A percentile compares a stretch with the other conserved stretches of the same genome.
phyloP scores from a whole-genome alignment of 2,113 vertebrate genomes.

The Platysternon megacephalum region DNA sequence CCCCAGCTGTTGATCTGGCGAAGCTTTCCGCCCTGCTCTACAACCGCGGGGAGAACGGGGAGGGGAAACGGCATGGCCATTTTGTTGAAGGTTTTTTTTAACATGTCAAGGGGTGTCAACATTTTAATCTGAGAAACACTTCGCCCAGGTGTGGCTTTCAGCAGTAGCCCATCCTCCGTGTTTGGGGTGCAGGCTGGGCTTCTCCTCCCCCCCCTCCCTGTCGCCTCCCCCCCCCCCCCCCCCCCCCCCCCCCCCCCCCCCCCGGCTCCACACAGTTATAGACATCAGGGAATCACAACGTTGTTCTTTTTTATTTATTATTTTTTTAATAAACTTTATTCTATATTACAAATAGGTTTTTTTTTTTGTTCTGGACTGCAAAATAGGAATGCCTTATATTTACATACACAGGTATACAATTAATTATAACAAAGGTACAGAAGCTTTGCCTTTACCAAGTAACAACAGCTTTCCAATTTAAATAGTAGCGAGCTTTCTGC shows the following conservation, averaged over 20 bases:
- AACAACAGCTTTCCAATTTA: conserved; percentile 96
- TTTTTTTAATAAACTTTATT: conserved; percentile 99
- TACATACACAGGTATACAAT: conserved; percentile 99
- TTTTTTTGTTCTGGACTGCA: conserved; percentile 99
- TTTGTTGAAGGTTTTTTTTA: too few species aligned
- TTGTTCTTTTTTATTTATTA: conserved; percentile 81
- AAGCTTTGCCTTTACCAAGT: conserved; percentile 98
- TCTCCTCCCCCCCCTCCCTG: neutral
- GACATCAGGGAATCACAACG: conserved; percentile 44
- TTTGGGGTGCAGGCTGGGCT: neutral
- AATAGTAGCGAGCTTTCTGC: conserved; percentile 79
- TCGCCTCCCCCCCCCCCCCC: fast-evolving
- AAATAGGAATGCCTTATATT: conserved; percentile 99
- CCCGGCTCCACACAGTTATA: neutral
- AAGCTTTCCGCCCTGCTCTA: too few species aligned
- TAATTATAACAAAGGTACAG: conserved; percentile 99
- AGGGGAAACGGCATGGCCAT: too few species aligned
- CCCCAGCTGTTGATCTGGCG: too few species aligned
- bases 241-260: too few species aligned
- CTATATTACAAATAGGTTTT: conserved; percentile 99
- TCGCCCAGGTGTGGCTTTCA: too few species aligned
- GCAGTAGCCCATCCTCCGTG: neutral
- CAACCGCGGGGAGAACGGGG: too few species aligned
- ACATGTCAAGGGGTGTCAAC: too few species aligned
- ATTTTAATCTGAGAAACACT: too few species aligned